Evolutionary conservation across 2,888 invertebrate species (phyloP).

Genomic region (Argyra leucocephala): DNA sequence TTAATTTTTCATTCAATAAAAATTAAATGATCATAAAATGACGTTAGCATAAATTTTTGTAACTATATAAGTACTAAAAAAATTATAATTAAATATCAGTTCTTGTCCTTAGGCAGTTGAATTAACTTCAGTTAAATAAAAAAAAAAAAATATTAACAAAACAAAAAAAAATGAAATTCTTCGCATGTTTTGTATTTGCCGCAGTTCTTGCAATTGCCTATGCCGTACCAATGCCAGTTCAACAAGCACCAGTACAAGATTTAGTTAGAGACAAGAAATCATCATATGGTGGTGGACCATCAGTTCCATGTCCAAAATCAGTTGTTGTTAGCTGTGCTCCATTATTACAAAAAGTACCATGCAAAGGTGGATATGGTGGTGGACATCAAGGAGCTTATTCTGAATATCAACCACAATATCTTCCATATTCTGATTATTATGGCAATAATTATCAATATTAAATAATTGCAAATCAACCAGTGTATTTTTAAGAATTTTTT

Average conservation of each 20-base stretch:
- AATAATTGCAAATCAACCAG: background rate
- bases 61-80: background rate
- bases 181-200: background rate
- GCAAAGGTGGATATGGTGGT: slow-evolving; percentile 18
- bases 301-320: slow-evolving; percentile 33
- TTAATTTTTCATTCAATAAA: background rate
- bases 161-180: slow-evolving; percentile 7
- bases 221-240: background rate
- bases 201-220: background rate
- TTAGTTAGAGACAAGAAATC: background rate
- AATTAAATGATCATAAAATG: background rate
- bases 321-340: slow-evolving; percentile 38
- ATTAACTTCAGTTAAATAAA: background rate
- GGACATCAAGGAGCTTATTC: background rate
- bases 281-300: background rate
- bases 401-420: background rate
- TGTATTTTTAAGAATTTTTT: too few relatives aligned
- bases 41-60: background rate
- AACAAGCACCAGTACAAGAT: background rate
- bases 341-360: slow-evolving; percentile 33
- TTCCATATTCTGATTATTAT: background rate
- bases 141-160: background rate
- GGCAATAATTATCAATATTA: too few relatives aligned
- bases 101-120: background rate
- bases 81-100: background rate